Base-by-base conservation (phyloP, 53 echinoderm and acorn worm genomes). In the Actinopyga echinites region DNA sequence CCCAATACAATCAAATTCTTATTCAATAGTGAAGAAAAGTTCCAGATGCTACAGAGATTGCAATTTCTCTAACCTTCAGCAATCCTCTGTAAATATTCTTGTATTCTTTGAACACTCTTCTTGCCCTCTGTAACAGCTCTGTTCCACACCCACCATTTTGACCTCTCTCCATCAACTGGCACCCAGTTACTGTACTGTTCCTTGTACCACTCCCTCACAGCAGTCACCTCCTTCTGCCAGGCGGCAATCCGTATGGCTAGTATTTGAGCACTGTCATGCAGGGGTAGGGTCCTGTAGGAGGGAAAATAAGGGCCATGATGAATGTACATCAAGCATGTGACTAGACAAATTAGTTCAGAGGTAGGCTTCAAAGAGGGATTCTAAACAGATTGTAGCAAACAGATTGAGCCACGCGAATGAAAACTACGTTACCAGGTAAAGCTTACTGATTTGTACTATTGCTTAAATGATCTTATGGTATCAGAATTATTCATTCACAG, bases 61-160 rank as follows among this genome's bases (percentile, higher is more conserved):
- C 29, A 44, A 10, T 6, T 77, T 28, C 66, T 44, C 73, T 86
- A 71, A 96, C 96, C 96, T 38, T 96, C 96, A 8, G 92, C 87
- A 83, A 96, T 83, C 79, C 92, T 96, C 88, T 94, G 96, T 25
- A 96, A 83, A 65, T 96, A 96, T 15, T 92, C 83, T 78, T 96
- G 96, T 42, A 96, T 94, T 71, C 87, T 92, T 25, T 79, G 33
- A 25, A 96, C 96, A 25, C 93, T 94, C 69, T 65, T 85, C 88
- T 93, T 87, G 60, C 90, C 86, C 22, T 93, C 92, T 17, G 79
- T 64, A 37, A 87, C 79, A 7, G 96, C 92, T 66, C 65, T 60
- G 67, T 94, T 90, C 96, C 96, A 96, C 66, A 96, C 96, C 92
- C 94, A 94, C 96, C 96, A 96, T 75, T 96, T 96, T 21, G 96